Evolutionary conservation across 2,113 vertebrate genomes (phyloP).

Genomic region (Capra hircus): DNA sequence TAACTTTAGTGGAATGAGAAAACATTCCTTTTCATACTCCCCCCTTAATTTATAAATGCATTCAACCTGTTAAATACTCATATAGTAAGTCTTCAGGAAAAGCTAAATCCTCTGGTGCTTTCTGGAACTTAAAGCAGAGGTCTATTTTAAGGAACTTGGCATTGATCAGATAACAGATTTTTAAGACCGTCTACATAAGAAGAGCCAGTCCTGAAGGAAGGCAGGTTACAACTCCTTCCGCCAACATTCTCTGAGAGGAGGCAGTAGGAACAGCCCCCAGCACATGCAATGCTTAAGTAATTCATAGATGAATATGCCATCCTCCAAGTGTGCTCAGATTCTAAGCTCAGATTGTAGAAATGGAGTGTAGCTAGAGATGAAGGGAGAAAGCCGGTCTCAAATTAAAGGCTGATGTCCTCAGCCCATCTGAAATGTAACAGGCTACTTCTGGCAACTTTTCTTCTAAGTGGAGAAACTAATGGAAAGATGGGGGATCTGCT

Average conservation of each 20-base stretch:
- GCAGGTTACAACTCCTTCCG: neutral
- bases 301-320: neutral
- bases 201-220: neutral
- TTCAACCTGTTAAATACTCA: neutral
- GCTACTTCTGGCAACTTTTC: neutral
- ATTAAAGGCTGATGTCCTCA: neutral
- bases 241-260: neutral
- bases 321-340: neutral
- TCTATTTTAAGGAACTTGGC: neutral
- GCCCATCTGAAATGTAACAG: neutral
- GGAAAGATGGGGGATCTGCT: neutral
- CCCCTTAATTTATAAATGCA: neutral
- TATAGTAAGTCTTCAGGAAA: neutral
- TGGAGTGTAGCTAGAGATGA: neutral
- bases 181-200: neutral
- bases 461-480: neutral
- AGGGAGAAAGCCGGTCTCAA: neutral
- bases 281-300: rapidly evolving
- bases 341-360: neutral
- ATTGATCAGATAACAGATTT: neutral
- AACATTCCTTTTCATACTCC: neutral
- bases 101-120: neutral
- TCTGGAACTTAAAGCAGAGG: neutral
- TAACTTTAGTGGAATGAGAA: neutral
- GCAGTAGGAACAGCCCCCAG: neutral